A percentile compares a stretch with the other conserved stretches of the same genome.
Evolutionary conservation across 2,888 invertebrate genomes (phyloP).

Genomic region (Ditylenchus weischeri): DNA sequence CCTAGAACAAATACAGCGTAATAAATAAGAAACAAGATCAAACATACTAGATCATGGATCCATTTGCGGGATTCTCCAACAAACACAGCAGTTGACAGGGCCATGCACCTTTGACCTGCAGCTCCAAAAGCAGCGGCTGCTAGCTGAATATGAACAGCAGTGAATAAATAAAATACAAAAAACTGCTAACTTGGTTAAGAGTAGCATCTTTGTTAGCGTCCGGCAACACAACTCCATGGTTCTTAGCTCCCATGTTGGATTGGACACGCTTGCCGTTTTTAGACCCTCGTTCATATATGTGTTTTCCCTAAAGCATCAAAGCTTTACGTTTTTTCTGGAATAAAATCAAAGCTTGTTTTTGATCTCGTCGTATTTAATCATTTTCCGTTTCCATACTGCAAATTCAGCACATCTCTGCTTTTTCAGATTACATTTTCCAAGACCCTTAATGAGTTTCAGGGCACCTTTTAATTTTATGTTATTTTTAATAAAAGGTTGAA

Average conservation of each 20-base stretch:
- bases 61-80: conserved; percentile 87
- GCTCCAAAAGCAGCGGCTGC: conserved; percentile 95
- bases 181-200: conserved; percentile 71
- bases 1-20: conserved; percentile 52
- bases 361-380: not conserved
- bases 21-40: conserved; percentile 11
- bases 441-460: no score
- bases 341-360: not conserved
- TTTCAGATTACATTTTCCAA: no score
- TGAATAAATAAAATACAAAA: conserved; percentile 9
- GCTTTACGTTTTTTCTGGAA: not conserved
- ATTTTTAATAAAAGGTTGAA: no score
- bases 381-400: no score
- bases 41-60: conserved; percentile 73
- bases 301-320: conserved; percentile 69
- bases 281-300: conserved; percentile 88
- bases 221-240: conserved; percentile 92
- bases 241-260: conserved; percentile 98
- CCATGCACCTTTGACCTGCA: conserved; percentile 99
- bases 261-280: conserved; percentile 87
- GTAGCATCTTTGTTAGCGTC: conserved; percentile 97
- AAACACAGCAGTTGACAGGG: conserved; percentile 81
- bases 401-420: no score
- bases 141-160: conserved; percentile 36
- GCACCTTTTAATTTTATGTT: not conserved